Evolutionary conservation across 2,797 vertebrate species (phyloP), one percentile per base, ranked within the genome.

Genomic region (Cirrhinus molitorella): DNA sequence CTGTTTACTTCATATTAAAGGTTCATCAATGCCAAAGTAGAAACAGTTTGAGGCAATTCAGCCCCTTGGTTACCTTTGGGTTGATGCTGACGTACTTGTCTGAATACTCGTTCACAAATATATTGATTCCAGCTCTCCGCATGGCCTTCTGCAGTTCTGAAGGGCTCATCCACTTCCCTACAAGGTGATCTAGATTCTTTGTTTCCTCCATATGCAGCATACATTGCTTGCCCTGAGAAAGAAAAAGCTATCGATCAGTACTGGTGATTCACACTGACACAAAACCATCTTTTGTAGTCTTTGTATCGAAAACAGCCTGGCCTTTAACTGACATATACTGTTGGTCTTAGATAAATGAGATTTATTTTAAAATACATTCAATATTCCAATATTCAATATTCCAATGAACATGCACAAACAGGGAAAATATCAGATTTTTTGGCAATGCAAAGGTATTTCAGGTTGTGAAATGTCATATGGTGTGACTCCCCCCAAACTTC

Each of bases 41-140:
- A 63, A 31, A 9, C 16, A 63, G 59, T 17, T 25, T 16, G 37
- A 34, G 3, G 14, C 23, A 17, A 19, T 65, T 65, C 7, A 72
- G 17, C 23, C 5, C 19, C 31, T 31, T n/a, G 23, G 74, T 73
- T 66, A 96, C 97, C 96, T 99, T 99, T 4, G 81, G 43, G 17
- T 89, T 93, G 71, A 90, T 61, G 34, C 85, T 80, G 87, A 96
- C 90, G 0, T 96, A 98, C 71, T 94, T 93, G 65, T 95, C 90
- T 0, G 97, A 95, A 90, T 94, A 53, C 23, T 93, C 92, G 0
- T 91, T 92, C 0, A 97, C 96, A 84, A 98, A 99, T 88, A 99
- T 88, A 91, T 98, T 98, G 90, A 99, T 76, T 43, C 98, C 97
- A 0, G 93, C 89, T 1, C 87, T 88, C 76, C 91, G 91, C 95